A percentile compares a stretch with the other conserved stretches of the same genome.
Conservation (phyloP, 2,113 vertebrate genomes). For the Ctenomys sociabilis region DNA sequence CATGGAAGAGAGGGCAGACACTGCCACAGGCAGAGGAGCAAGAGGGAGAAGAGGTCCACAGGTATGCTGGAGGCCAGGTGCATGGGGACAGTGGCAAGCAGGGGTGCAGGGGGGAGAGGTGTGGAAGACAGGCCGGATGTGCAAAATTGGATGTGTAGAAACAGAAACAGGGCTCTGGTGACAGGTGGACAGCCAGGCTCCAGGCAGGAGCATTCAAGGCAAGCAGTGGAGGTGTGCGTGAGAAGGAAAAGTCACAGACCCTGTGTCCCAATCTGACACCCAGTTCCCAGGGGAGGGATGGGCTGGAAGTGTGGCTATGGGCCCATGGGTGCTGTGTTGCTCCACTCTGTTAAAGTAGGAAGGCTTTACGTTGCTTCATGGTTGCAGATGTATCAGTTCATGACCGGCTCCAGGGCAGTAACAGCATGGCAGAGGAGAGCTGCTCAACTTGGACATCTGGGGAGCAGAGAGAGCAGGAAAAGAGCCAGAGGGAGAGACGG, state of each 20-base stretch:
- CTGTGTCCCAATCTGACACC: background rate
- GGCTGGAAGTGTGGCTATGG: background rate
- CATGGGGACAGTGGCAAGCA: background rate
- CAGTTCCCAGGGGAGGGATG: background rate
- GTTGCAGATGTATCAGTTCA: background rate
- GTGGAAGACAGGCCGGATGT: background rate
- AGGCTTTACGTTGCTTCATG: background rate
- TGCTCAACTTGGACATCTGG: background rate
- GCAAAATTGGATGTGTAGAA: too few relatives aligned
- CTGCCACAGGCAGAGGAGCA: background rate
- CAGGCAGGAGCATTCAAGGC: background rate
- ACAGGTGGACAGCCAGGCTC: too few relatives aligned
- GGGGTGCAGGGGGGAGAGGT: too few relatives aligned
- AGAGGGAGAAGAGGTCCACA: background rate
- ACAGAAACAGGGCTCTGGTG: background rate
- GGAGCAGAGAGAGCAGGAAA: background rate
- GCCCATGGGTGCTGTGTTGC: background rate
- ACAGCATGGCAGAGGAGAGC: background rate
- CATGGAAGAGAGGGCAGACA: background rate
- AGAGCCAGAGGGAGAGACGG: background rate
- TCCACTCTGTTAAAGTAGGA: background rate
- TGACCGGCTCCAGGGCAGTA: background rate
- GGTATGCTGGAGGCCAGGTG: too few relatives aligned
- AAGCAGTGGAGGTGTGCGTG: fast-evolving
- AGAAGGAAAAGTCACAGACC: background rate